A percentile compares a stretch with the other conserved stretches of the same genome.
phyloP scores from a whole-genome alignment of 1,140 invertebrate genomes.

The Acromyrmex charruanus region DNA sequence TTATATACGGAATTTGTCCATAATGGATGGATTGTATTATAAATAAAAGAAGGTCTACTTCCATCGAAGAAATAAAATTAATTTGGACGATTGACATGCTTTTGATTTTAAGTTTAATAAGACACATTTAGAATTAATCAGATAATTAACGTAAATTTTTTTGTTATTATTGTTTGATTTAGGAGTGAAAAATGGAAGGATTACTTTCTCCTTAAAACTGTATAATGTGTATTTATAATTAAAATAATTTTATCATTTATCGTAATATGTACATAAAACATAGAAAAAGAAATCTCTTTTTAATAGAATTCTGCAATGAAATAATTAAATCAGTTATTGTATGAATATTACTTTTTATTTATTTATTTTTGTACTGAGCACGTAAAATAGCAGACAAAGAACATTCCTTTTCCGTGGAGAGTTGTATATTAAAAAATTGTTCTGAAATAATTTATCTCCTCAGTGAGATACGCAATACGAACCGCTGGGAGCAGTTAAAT shows the following conservation, averaged over 20 bases:
- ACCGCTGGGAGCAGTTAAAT: slow-evolving; percentile 12
- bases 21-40: neutral
- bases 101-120: neutral
- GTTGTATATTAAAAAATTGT: slow-evolving; percentile 47
- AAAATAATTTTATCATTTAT: slow-evolving; percentile 35
- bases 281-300: neutral
- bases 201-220: neutral
- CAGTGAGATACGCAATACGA: neutral
- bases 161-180: neutral
- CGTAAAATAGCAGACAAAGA: neutral
- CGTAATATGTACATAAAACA: neutral
- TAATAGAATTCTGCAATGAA: slow-evolving; percentile 6
- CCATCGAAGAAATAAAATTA: neutral
- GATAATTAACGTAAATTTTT: neutral
- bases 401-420: neutral
- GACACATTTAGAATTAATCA: too few relatives aligned
- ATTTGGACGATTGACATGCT: neutral
- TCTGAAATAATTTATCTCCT: slow-evolving; percentile 28
- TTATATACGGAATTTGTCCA: neutral
- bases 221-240: slow-evolving; percentile 4
- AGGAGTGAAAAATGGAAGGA: neutral
- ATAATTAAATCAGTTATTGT: slow-evolving; percentile 29
- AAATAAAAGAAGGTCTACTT: neutral
- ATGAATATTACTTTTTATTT: neutral
- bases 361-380: neutral